Conservation (phyloP, 2,113 vertebrate genomes). For the Silurus glanis region DNA sequence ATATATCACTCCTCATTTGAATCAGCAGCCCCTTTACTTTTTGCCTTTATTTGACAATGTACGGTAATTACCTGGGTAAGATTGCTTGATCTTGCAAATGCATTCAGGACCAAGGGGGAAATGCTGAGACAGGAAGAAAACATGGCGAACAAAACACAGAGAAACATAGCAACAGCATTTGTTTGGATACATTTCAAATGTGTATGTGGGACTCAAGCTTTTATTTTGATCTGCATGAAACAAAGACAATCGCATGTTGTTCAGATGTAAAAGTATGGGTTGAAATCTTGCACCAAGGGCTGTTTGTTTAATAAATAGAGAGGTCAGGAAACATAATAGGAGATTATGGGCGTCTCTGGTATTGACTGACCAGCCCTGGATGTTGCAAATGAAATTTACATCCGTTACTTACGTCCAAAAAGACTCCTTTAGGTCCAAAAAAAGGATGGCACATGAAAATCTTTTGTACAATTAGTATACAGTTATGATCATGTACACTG, state of each 20-base stretch:
- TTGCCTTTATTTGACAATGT: conserved; percentile 73
- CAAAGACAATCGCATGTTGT: conserved; percentile 21
- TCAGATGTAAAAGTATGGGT: conserved; percentile 10
- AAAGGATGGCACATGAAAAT: not conserved
- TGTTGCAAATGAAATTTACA: not conserved
- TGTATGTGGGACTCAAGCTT: conserved; percentile 40
- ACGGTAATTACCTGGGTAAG: conserved; percentile 74
- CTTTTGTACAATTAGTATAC: not conserved
- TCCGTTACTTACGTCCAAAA: not conserved
- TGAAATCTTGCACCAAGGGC: conserved; percentile 24
- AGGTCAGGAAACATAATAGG: conserved; percentile 8
- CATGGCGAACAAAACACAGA: conserved; percentile 54
- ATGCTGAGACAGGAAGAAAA: conserved; percentile 60
- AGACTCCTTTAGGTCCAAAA: not conserved
- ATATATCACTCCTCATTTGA: conserved; percentile 76
- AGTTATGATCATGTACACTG: not conserved
- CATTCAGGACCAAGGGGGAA: conserved; percentile 66
- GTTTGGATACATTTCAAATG: conserved; percentile 59
- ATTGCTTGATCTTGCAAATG: conserved; percentile 72
- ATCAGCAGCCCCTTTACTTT: conserved; percentile 69
- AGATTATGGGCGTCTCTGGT: not conserved
- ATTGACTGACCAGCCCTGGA: conserved; percentile 9
- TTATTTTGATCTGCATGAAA: conserved; percentile 41
- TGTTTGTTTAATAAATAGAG: conserved; percentile 43
- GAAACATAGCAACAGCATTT: conserved; percentile 66